These are phyloP conservation scores for Diplolepis rosae DNA, from an alignment of 2,888 invertebrate species.

Conservation along the genomic window DNA sequence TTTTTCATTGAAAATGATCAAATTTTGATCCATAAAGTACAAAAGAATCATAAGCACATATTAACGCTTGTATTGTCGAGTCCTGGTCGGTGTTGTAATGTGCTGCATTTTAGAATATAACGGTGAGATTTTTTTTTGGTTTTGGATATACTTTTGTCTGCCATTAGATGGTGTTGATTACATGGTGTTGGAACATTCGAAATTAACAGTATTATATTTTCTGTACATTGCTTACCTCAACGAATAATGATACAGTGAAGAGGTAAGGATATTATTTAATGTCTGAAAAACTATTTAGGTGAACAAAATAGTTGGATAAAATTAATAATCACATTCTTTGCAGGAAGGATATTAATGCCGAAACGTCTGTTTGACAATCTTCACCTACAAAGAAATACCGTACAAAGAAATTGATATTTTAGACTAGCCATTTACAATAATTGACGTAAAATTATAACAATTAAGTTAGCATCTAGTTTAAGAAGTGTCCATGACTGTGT, in stretches of 20 bases:
- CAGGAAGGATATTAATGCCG: conserved; percentile 74
- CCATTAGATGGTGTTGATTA: conserved; percentile 55
- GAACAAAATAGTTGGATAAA: too few relatives aligned
- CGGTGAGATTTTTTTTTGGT: conserved; percentile 33
- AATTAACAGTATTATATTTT: conserved; percentile 62
- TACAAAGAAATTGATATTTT: conserved; percentile 73
- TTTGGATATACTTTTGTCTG: conserved; percentile 38
- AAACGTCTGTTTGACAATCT: conserved; percentile 73
- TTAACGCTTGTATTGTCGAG: too few relatives aligned
- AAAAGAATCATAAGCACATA: too few relatives aligned
- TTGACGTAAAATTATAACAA: conserved; percentile 47
- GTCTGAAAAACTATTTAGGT: too few relatives aligned
- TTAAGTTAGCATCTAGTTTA: conserved; percentile 58
- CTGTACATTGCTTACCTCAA: conserved; percentile 63
- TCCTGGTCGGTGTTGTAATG: too few relatives aligned
- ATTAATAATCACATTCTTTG: conserved; percentile 46
- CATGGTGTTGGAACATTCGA: conserved; percentile 58
- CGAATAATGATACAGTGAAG: conserved; percentile 61
- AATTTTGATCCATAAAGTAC: too few relatives aligned
- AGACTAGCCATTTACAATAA: conserved; percentile 65
- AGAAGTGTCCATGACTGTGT: conserved; percentile 72
- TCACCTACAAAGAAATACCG: conserved; percentile 65
- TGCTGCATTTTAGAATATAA: neutral
- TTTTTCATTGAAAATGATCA: too few relatives aligned
- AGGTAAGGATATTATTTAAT: conserved; percentile 61